These are phyloP conservation scores for Salticus scenicus DNA, from an alignment of 2,888 invertebrate species.

Conservation along the genomic window DNA sequence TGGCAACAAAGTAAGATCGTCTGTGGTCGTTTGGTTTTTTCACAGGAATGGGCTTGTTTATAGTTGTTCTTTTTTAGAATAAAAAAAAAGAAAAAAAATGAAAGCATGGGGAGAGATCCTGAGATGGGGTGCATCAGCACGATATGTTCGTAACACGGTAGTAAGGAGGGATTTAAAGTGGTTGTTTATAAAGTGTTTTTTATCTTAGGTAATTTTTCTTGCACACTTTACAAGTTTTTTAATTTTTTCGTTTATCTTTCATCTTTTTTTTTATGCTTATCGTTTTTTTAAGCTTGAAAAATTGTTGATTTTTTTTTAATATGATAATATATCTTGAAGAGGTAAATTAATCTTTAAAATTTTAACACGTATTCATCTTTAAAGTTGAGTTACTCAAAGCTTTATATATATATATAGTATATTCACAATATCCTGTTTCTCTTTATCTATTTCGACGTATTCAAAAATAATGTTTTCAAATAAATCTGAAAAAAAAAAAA, in stretches of 20 bases:
- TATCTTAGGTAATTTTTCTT: background rate
- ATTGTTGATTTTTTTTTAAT: background rate
- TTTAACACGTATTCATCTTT: background rate
- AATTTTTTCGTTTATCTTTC: no score
- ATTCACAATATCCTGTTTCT: no score
- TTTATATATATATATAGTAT: no score
- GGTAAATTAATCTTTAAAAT: constrained; percentile 10
- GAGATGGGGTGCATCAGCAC: background rate
- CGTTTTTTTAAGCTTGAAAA: no score
- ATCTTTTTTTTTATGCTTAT: background rate
- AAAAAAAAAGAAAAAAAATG: background rate
- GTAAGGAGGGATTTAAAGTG: constrained; percentile 6
- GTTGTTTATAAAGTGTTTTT: background rate
- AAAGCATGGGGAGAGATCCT: no score
- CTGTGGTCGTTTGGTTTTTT: constrained; percentile 14
- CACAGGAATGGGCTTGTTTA: background rate
- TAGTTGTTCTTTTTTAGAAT: background rate
- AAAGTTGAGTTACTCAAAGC: no score
- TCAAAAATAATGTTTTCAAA: no score
- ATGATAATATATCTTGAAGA: background rate
- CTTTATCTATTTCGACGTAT: no score
- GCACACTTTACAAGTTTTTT: background rate
- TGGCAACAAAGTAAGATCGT: constrained; percentile 13
- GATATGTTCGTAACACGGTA: background rate
- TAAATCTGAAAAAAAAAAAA: no score